phyloP scores from a whole-genome alignment of 2,113 vertebrate species.

The Rallus limicola region DNA sequence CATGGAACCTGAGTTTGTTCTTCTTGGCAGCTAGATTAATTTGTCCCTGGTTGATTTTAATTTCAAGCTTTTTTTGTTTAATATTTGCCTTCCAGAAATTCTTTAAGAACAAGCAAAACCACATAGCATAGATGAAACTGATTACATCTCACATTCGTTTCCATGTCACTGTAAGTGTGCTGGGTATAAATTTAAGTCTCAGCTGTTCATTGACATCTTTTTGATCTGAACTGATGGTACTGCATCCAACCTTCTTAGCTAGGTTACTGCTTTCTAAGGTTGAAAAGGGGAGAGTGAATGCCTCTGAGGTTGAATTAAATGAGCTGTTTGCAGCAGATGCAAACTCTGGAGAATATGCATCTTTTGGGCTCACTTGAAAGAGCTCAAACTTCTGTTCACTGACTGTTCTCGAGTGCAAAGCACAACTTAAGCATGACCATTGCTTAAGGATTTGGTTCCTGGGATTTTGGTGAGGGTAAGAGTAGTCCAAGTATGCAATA shows the following conservation, averaged over 20 bases:
- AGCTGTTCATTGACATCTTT: constrained; percentile 48
- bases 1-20: neutral
- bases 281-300: constrained; percentile 26
- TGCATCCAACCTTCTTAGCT: constrained; percentile 40
- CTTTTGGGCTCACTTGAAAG: constrained; percentile 21
- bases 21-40: constrained; percentile 15
- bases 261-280: constrained; percentile 34
- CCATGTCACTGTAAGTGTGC: neutral
- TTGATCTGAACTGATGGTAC: constrained; percentile 54
- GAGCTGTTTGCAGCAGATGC: constrained; percentile 46
- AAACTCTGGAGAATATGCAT: constrained; percentile 23
- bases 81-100: constrained; percentile 14
- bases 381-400: constrained; percentile 1
- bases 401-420: neutral
- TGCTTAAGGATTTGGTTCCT: neutral
- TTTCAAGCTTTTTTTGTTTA: neutral
- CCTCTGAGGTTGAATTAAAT: constrained; percentile 45
- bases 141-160: neutral
- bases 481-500: neutral
- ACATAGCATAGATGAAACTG: neutral
- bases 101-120: neutral
- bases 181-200: constrained; percentile 49
- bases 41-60: constrained; percentile 42
- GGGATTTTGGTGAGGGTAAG: neutral
- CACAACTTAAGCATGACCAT: neutral